These are phyloP conservation scores for Bathynomus jamesi DNA, from an alignment of 1,140 invertebrate species.

Conservation along the genomic window DNA sequence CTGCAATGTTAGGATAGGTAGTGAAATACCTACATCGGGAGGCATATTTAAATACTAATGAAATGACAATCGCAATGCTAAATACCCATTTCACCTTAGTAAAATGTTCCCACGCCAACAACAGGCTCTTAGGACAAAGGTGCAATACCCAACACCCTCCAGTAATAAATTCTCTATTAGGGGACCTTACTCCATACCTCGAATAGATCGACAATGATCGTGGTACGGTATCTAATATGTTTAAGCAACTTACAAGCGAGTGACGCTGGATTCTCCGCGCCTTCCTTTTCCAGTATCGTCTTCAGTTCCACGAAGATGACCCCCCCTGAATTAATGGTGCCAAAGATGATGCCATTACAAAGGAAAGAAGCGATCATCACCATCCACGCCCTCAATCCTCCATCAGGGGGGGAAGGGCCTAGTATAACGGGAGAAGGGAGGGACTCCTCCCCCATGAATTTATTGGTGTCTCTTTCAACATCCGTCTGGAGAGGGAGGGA, in stretches of 20 bases:
- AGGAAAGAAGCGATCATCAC: constrained; percentile 78
- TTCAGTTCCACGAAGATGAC: constrained; percentile 66
- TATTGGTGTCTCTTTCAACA: not conserved
- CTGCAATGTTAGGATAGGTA: too few relatives aligned
- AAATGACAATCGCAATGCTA: too few relatives aligned
- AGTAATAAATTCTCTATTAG: too few relatives aligned
- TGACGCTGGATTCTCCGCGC: constrained; percentile 58
- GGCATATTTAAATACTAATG: too few relatives aligned
- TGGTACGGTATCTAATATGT: too few relatives aligned
- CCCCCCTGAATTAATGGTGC: constrained; percentile 82
- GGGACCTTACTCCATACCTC: too few relatives aligned
- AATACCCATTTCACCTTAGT: too few relatives aligned
- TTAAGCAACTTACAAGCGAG: constrained; percentile 56
- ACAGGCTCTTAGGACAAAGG: too few relatives aligned
- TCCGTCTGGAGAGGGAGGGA: not conserved
- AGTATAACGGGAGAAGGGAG: not conserved
- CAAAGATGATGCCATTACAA: constrained; percentile 82
- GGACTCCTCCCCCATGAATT: not conserved
- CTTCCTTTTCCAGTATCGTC: constrained; percentile 53
- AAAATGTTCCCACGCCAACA: too few relatives aligned
- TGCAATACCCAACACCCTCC: too few relatives aligned
- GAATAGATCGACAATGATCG: too few relatives aligned
- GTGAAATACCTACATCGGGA: too few relatives aligned
- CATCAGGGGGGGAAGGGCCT: constrained; percentile 55
- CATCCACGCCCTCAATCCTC: constrained; percentile 67